phyloP scores from a whole-genome alignment of 2,888 invertebrate genomes.

The Noctua janthina region DNA sequence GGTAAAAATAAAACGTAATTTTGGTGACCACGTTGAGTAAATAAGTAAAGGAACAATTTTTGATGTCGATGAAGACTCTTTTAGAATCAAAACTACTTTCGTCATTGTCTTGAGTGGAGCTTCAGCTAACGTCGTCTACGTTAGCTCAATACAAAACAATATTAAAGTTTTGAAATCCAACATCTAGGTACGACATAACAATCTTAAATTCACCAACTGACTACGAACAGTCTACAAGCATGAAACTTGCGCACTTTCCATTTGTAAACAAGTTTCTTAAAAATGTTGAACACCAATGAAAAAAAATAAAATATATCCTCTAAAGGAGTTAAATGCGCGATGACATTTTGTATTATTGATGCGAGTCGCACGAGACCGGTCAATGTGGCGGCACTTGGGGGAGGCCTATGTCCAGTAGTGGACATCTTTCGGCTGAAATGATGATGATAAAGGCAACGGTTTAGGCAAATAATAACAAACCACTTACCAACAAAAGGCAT shows the following conservation, averaged over 20 bases:
- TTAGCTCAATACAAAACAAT: not conserved
- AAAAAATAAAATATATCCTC: not conserved
- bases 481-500: slow-evolving; percentile 58
- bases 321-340: not conserved
- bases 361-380: too few species aligned
- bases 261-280: not conserved
- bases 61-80: not conserved
- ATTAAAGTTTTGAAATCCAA: not conserved
- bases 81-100: not conserved
- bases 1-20: not conserved
- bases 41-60: not conserved
- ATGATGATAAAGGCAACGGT: too few species aligned
- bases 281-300: not conserved
- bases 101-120: not conserved
- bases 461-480: too few species aligned
- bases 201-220: not conserved
- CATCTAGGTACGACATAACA: not conserved
- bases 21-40: not conserved
- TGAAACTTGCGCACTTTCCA: not conserved
- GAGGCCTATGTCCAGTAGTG: too few species aligned
- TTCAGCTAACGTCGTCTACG: too few species aligned
- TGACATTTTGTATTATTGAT: too few species aligned
- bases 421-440: too few species aligned
- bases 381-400: too few species aligned
- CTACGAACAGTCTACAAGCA: not conserved